These are phyloP conservation scores for Sphecodes monilicornis DNA, from an alignment of 2,888 invertebrate species.

Conservation along the genomic window DNA sequence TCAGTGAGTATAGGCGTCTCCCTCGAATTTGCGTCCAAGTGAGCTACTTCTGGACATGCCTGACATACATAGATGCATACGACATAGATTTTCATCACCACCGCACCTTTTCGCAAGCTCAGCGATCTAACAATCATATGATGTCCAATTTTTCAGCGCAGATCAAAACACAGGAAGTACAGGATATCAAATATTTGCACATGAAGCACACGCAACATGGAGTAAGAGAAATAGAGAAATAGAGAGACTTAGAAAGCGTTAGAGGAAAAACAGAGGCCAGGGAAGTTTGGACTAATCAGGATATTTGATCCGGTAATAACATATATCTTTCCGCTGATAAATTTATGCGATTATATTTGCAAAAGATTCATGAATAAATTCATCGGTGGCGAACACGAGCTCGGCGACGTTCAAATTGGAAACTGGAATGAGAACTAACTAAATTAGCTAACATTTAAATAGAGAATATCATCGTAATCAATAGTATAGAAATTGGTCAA, in stretches of 20 bases:
- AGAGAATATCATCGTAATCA: neutral
- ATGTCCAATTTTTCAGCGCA: slow-evolving; percentile 63
- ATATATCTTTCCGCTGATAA: neutral
- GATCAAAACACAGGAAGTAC: slow-evolving; percentile 24
- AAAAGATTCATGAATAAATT: neutral
- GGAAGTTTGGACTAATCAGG: slow-evolving; percentile 5
- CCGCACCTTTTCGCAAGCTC: slow-evolving; percentile 64
- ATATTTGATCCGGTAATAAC: neutral
- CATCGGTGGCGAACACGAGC: neutral
- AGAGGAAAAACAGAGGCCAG: slow-evolving; percentile 49
- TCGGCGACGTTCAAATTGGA: neutral
- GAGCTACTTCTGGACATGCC: too few species aligned
- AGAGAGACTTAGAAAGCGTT: slow-evolving; percentile 54
- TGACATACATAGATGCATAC: too few species aligned
- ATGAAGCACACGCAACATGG: slow-evolving; percentile 73
- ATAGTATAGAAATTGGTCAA: too few species aligned
- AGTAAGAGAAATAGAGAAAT: slow-evolving; percentile 60
- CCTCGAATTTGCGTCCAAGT: too few species aligned
- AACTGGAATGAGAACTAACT: neutral
- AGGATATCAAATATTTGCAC: slow-evolving; percentile 50
- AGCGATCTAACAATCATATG: slow-evolving; percentile 59
- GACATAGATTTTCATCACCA: slow-evolving; percentile 50
- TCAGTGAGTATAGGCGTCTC: too few species aligned
- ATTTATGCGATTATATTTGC: neutral
- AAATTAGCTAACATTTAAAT: neutral